Evolutionary conservation across 1,140 invertebrate genomes (phyloP), one percentile per base, ranked within the genome.

Genomic region (Stegodyphus dumicola): DNA sequence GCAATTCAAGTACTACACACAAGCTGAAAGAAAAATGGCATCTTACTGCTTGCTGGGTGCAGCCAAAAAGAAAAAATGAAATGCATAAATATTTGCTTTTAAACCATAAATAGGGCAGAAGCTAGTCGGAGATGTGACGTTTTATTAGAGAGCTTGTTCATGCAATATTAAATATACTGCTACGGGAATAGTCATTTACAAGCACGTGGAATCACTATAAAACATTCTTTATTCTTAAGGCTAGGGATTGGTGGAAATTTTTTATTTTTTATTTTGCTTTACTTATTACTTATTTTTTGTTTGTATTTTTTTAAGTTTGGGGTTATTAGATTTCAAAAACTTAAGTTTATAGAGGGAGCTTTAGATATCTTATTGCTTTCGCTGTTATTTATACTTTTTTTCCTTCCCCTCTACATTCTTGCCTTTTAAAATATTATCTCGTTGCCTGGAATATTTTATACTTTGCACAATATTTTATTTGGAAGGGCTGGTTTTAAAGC

Each of bases 31-130:
- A 79, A 79, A 79, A 71, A 56, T 49, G n/a, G 77, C 48, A 79
- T 48, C 18, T 17, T 56, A 52, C 54, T 54, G 69, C 53, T 48
- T 79, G 51, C 67, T 66, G 10, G 56, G n/a, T 33, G 13, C 15
- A 5, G 7, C 52, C 48, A 6, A 60, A 51, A 79, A 67, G 56
- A 33, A 7, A 70, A 79, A 78, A 64, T 70, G 66, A 70, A 79
- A 79, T 79, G 33, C 77, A 79, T 79, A 79, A 79, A 79, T 79
- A 79, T 79, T 79, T 79, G 77, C 77, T 79, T 79, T 79, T 79
- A 70, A 79, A 67, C 65, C 77, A 79, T 79, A 79, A 79, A 79
- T 70, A 70, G 52, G n/a, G 18, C n/a, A 69, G 66, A 10, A 17
- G 56, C 56, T 17, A 6, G 64, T 54, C 33, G 49, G 11, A 66